These are phyloP conservation scores for Crotalus viridis DNA, from an alignment of 2,113 vertebrate genomes.

Conservation along the genomic window DNA sequence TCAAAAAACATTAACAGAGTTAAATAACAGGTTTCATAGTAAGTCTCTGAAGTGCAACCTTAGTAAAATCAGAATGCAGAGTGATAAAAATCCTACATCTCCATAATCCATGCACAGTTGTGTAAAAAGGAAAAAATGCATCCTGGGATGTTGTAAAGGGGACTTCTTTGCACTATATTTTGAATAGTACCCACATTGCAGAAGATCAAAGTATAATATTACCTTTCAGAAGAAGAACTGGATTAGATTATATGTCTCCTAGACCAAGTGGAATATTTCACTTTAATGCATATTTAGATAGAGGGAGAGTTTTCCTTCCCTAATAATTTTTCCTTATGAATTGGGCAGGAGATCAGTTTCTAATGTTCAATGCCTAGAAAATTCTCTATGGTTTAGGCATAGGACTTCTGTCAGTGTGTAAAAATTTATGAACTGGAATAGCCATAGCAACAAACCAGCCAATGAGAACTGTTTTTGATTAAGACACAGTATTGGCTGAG, in stretches of 20 bases:
- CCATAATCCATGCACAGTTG: conserved; percentile 43
- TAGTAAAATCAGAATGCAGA: conserved; percentile 48
- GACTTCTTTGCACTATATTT: neutral
- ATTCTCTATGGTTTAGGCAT: neutral
- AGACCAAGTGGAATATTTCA: neutral
- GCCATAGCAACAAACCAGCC: no score
- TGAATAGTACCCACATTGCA: neutral
- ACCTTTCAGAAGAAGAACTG: neutral
- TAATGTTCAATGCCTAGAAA: neutral
- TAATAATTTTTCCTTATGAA: neutral
- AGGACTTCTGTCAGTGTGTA: neutral
- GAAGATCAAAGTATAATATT: neutral
- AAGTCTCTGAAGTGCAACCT: conserved; percentile 59
- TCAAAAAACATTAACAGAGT: conserved; percentile 66
- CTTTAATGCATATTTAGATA: neutral
- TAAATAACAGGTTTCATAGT: conserved; percentile 62
- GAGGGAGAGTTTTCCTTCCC: neutral
- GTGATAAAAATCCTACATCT: conserved; percentile 47
- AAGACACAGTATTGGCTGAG: no score
- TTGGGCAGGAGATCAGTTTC: neutral
- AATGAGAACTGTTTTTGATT: no score
- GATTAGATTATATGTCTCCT: neutral
- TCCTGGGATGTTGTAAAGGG: conserved; percentile 3
- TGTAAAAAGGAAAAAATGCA: conserved; percentile 43
- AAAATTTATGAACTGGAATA: no score